A percentile compares a stretch with the other conserved stretches of the same genome.
Conservation (phyloP, 2,113 vertebrate species). For the Alces alces region DNA sequence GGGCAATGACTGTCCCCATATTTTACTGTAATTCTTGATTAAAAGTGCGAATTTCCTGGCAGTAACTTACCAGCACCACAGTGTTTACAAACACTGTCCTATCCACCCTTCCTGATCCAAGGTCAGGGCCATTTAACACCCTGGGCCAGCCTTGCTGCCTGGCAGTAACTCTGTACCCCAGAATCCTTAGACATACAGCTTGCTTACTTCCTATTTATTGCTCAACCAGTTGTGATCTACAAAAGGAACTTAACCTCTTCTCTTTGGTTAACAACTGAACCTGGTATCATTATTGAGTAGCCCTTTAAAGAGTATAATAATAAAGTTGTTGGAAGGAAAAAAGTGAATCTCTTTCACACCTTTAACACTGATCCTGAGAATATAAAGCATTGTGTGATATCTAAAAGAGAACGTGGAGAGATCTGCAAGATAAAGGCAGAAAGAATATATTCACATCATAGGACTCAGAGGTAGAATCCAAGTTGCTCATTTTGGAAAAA, state of each 20-base stretch:
- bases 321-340: not conserved
- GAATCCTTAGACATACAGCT: not conserved
- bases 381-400: not conserved
- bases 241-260: not conserved
- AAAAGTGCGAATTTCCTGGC: not conserved
- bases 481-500: not conserved
- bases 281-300: not conserved
- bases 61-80: not conserved
- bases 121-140: not conserved
- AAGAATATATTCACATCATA: not conserved
- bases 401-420: not conserved
- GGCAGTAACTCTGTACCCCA: not conserved
- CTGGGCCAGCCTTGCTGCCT: accelerated
- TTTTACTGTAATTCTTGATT: not conserved
- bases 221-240: not conserved
- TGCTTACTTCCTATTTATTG: not conserved
- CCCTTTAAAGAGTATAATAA: not conserved
- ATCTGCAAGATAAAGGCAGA: not conserved
- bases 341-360: not conserved
- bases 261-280: not conserved
- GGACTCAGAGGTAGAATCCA: not conserved
- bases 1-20: not conserved
- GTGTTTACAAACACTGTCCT: not conserved
- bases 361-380: not conserved
- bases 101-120: not conserved